Evolutionary conservation across 1,140 invertebrate species (phyloP).

Genomic region (Diploscapter pachys): DNA sequence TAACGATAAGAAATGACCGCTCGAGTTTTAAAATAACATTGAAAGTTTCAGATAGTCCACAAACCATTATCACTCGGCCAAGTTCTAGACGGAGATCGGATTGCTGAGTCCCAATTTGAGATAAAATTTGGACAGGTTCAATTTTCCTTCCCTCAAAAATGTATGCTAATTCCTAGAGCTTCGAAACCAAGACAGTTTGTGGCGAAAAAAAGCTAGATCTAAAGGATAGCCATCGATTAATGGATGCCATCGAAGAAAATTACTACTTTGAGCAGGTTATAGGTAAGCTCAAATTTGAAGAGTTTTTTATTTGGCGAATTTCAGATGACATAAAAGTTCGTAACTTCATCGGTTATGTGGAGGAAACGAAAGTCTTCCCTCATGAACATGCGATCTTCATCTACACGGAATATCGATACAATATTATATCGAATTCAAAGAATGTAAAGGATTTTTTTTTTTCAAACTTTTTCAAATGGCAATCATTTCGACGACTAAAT

Average conservation of each 20-base stretch:
- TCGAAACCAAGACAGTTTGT: background rate
- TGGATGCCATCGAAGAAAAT: slow-evolving; percentile 6
- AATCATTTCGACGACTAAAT: too few relatives aligned
- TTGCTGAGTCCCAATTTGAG: slow-evolving; percentile 18
- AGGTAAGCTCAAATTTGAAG: slow-evolving; percentile 1
- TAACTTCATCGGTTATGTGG: slow-evolving; percentile 8
- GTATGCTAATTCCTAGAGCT: background rate
- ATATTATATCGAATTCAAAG: slow-evolving; percentile 7
- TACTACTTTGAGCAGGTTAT: slow-evolving; percentile 20
- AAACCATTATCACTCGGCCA: slow-evolving; percentile 15
- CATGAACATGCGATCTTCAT: slow-evolving; percentile 12
- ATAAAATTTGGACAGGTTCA: slow-evolving; percentile 9
- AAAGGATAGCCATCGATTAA: background rate
- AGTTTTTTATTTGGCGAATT: background rate
- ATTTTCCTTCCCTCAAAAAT: background rate
- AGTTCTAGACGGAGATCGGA: slow-evolving; percentile 20
- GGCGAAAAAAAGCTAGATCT: background rate
- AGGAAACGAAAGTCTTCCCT: slow-evolving; percentile 16
- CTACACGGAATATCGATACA: slow-evolving; percentile 8
- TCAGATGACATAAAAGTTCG: slow-evolving; percentile 24
- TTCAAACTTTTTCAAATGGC: too few relatives aligned
- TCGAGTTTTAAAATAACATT: background rate
- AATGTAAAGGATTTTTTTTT: background rate
- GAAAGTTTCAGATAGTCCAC: slow-evolving; percentile 18
- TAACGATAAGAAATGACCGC: background rate